Conservation (phyloP, 2,113 vertebrate species). For the Phylloscopus trochilus region DNA sequence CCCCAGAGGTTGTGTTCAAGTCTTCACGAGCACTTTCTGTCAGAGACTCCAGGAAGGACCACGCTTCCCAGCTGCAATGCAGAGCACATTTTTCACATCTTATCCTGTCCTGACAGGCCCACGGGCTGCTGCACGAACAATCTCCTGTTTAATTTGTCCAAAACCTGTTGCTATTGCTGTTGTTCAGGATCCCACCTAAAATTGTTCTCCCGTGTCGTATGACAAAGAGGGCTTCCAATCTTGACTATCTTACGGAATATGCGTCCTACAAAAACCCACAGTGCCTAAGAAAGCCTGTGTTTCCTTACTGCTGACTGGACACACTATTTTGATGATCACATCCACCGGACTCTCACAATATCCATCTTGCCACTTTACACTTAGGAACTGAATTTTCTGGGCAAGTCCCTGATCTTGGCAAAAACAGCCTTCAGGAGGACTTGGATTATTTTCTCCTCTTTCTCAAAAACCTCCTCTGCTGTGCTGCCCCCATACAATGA, state of each 20-base stretch:
- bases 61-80: background rate
- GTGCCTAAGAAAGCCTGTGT: background rate
- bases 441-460: background rate
- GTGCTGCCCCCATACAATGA: background rate
- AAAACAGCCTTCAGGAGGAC: background rate
- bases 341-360: background rate
- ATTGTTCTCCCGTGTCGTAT: fast-evolving
- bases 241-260: background rate
- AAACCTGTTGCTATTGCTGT: background rate
- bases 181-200: background rate
- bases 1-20: too few species aligned
- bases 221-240: background rate
- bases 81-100: background rate
- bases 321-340: background rate
- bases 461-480: background rate
- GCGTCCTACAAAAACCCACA: background rate
- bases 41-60: background rate
- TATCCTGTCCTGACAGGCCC: background rate
- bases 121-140: background rate
- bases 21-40: background rate
- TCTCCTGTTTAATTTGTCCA: background rate
- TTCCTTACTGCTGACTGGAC: background rate
- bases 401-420: background rate
- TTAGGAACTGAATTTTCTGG: background rate
- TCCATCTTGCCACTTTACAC: background rate